Conservation (phyloP, 2,888 invertebrate species). For the Drosophila algonquin region DNA sequence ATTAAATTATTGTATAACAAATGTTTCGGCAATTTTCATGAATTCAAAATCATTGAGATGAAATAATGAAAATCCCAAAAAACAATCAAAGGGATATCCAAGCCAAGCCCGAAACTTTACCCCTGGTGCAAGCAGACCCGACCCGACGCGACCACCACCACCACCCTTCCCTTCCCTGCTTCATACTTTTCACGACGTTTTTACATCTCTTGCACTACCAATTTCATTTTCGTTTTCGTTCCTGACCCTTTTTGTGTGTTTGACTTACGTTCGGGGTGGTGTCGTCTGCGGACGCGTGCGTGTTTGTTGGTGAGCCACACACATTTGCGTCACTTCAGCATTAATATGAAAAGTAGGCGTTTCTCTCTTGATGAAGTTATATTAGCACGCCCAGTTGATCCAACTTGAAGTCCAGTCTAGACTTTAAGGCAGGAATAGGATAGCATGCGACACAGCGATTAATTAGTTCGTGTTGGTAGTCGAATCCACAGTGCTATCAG, state of each 20-base stretch:
- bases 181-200: conserved; percentile 20
- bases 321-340: conserved; percentile 56
- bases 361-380: conserved; percentile 63
- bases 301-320: conserved; percentile 69
- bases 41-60: conserved; percentile 82
- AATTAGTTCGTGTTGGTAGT: neutral
- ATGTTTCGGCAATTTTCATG: conserved; percentile 81
- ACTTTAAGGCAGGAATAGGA: neutral
- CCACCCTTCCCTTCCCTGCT: conserved; percentile 11
- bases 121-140: conserved; percentile 14
- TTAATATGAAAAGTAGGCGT: conserved; percentile 60
- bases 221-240: conserved; percentile 24
- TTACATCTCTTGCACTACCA: conserved; percentile 36
- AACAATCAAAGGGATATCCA: conserved; percentile 78
- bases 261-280: conserved; percentile 40
- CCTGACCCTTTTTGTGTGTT: conserved; percentile 34
- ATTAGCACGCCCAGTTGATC: conserved; percentile 48
- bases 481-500: neutral
- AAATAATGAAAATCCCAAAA: conserved; percentile 83
- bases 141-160: neutral
- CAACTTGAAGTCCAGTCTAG: conserved; percentile 4
- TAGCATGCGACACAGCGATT: neutral
- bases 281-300: conserved; percentile 56
- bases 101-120: conserved; percentile 38
- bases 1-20: conserved; percentile 78